Percentiles rank a stretch among this genome's conserved stretches.
Conservation (phyloP, 1,140 invertebrate species). For the Pachypeltis micranthus region DNA sequence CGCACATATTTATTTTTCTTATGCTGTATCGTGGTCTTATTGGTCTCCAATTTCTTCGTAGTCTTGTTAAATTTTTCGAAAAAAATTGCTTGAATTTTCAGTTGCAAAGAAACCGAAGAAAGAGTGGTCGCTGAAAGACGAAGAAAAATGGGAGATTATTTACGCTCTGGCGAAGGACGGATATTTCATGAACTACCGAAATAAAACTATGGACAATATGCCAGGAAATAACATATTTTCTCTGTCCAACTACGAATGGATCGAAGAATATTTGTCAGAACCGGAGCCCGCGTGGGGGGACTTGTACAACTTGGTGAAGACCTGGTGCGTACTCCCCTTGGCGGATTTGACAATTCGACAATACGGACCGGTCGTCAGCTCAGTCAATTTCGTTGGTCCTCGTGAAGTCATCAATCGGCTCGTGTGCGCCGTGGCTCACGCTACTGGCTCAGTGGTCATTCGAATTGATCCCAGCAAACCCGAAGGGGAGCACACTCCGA, state of each 20-base stretch:
- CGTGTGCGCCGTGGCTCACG: background rate
- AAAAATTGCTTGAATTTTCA: background rate
- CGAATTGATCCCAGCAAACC: background rate
- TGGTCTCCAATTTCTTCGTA: no score
- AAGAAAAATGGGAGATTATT: conserved; percentile 1
- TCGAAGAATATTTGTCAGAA: background rate
- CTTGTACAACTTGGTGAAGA: background rate
- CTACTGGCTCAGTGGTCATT: background rate
- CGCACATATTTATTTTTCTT: no score
- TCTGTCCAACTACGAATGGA: background rate
- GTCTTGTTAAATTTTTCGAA: no score
- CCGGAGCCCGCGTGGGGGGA: background rate
- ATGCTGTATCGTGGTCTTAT: no score
- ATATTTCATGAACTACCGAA: background rate
- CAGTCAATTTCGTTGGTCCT: background rate
- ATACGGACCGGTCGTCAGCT: background rate
- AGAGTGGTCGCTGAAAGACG: background rate
- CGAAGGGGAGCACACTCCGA: background rate
- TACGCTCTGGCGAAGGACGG: background rate
- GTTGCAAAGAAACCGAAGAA: background rate
- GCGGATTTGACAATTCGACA: background rate
- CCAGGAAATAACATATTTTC: background rate
- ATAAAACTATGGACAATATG: background rate
- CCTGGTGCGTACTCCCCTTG: background rate
- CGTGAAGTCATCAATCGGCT: background rate